phyloP scores from a whole-genome alignment of 2,888 invertebrate species.

The Polymixis flavicincta region DNA sequence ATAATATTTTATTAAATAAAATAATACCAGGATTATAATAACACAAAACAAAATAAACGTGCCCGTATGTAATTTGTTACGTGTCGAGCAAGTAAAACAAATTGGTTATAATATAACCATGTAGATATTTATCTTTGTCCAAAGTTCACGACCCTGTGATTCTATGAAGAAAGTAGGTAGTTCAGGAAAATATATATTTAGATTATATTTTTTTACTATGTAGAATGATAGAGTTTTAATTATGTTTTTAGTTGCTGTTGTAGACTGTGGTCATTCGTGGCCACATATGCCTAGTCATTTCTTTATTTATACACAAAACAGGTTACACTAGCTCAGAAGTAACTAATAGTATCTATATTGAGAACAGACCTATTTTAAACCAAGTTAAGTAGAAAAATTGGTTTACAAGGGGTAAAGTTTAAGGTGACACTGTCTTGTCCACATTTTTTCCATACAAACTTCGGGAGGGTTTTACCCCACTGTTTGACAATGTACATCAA shows the following conservation, averaged over 20 bases:
- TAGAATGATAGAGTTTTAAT: not conserved
- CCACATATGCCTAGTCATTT: too few relatives aligned
- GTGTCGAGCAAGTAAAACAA: conserved; percentile 14
- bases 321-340: too few relatives aligned
- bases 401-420: not conserved
- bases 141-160: not conserved
- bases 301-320: too few relatives aligned
- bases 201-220: not conserved
- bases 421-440: too few relatives aligned
- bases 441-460: too few relatives aligned
- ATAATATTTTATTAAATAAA: not conserved
- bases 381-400: not conserved
- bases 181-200: not conserved
- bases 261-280: not conserved
- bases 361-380: not conserved
- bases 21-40: not conserved
- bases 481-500: too few relatives aligned
- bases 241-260: not conserved
- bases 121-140: not conserved
- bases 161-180: too few relatives aligned
- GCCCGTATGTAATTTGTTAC: conserved; percentile 10
- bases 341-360: not conserved
- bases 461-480: too few relatives aligned
- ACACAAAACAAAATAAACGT: not conserved
- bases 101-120: not conserved